These are phyloP conservation scores for Hirtodrosophila cameraria DNA, from an alignment of 2,888 invertebrate species.

Conservation along the genomic window DNA sequence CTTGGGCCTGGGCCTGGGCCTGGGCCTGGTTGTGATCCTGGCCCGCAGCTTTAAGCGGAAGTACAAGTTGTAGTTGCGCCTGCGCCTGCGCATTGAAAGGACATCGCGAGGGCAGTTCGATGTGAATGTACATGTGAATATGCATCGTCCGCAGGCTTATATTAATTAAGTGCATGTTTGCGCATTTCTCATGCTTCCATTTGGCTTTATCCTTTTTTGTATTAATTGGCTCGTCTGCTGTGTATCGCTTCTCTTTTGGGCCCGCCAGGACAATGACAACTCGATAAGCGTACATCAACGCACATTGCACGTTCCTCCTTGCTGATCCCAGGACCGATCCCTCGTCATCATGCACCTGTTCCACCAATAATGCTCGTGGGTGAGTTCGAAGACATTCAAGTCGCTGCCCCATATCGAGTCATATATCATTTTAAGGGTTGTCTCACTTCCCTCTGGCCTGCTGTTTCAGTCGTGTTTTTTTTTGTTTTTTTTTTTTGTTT, in stretches of 20 bases:
- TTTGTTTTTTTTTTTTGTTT: too few relatives aligned
- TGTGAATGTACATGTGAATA: too few relatives aligned
- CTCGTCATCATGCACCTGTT: conserved; percentile 69
- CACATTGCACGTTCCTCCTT: conserved; percentile 62
- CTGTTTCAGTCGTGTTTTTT: conserved; percentile 51
- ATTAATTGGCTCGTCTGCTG: conserved; percentile 61
- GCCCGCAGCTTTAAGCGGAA: conserved; percentile 60
- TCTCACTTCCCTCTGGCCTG: conserved; percentile 45
- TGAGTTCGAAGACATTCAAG: conserved; percentile 41
- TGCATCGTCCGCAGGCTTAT: conserved; percentile 63
- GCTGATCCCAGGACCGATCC: conserved; percentile 31
- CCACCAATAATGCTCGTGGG: conserved; percentile 55
- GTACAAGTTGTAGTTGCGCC: conserved; percentile 18
- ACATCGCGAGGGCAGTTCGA: conserved; percentile 27
- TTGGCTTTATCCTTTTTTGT: conserved; percentile 44
- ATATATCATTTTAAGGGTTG: conserved; percentile 63
- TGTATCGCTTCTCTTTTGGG: too few relatives aligned
- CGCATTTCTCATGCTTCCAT: conserved; percentile 51
- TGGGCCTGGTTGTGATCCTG: neutral
- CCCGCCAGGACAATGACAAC: conserved; percentile 76
- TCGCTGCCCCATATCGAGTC: conserved; percentile 32
- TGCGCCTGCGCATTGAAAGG: conserved; percentile 25
- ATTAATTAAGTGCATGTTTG: conserved; percentile 75
- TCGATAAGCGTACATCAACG: conserved; percentile 80
- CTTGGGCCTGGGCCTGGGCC: conserved; percentile 26